These are phyloP conservation scores for Brachionus manjavacas DNA, from an alignment of 1,140 invertebrate genomes.

Conservation along the genomic window DNA sequence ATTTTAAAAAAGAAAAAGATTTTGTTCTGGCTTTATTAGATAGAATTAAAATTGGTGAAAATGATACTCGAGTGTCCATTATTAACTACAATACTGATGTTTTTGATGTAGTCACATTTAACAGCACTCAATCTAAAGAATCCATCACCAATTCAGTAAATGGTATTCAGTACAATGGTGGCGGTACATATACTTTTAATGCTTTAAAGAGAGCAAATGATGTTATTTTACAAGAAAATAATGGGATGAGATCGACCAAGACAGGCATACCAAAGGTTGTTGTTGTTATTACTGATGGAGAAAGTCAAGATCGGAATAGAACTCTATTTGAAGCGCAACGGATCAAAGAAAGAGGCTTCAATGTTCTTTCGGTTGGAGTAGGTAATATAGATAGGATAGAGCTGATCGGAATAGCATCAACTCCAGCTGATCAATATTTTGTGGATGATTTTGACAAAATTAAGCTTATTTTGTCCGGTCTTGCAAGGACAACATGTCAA, in stretches of 20 bases:
- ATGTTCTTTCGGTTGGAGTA: neutral
- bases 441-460: conserved; percentile 13
- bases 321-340: neutral
- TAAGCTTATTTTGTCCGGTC: neutral
- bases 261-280: conserved; percentile 15
- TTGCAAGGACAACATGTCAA: conserved; percentile 7
- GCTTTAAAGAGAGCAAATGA: neutral
- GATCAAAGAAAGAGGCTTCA: conserved; percentile 14
- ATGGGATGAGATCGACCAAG: conserved; percentile 12
- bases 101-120: neutral
- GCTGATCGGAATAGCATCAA: conserved; percentile 2
- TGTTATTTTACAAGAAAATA: conserved; percentile 5
- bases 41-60: conserved; percentile 1
- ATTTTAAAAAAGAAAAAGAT: conserved; percentile 11
- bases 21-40: neutral
- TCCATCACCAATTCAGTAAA: neutral
- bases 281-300: conserved; percentile 1
- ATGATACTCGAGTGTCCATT: conserved; percentile 11
- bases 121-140: neutral
- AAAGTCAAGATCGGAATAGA: neutral
- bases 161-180: neutral
- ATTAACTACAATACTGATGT: neutral
- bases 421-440: conserved; percentile 18
- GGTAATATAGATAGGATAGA: neutral
- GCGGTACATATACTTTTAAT: neutral